Conservation (phyloP, 1,140 invertebrate species). For the Pectinophora gossypiella region DNA sequence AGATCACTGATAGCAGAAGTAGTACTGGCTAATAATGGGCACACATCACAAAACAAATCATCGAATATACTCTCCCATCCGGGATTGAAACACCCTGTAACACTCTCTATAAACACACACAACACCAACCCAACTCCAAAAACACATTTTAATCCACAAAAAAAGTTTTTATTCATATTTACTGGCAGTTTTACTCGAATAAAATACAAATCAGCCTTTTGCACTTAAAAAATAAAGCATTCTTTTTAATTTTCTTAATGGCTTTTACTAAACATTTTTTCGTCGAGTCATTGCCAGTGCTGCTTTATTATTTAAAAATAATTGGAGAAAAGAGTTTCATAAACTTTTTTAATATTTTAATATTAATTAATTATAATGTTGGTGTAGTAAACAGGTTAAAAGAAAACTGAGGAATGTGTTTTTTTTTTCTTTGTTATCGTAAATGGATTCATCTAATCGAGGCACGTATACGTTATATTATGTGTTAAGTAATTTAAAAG, state of each 20-base stretch:
- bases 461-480: conserved; percentile 33
- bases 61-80: conserved; percentile 48
- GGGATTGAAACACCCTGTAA: conserved; percentile 34
- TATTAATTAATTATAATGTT: neutral
- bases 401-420: neutral
- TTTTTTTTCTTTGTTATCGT: neutral
- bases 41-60: conserved; percentile 41
- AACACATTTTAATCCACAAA: conserved; percentile 15
- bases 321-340: neutral
- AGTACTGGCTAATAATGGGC: conserved; percentile 42
- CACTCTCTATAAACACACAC: conserved; percentile 32
- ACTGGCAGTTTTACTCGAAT: neutral
- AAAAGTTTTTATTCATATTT: conserved; percentile 9
- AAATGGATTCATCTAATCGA: conserved; percentile 31
- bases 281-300: neutral
- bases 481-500: conserved; percentile 4
- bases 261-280: neutral
- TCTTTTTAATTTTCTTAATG: neutral
- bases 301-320: too few species aligned
- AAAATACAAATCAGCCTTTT: neutral
- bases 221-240: neutral
- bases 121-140: conserved; percentile 24
- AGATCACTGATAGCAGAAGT: conserved; percentile 40
- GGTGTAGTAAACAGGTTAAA: neutral
- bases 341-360: neutral